These are phyloP conservation scores for Sylvia atricapilla DNA, from an alignment of 2,113 vertebrate genomes.

Conservation along the genomic window DNA sequence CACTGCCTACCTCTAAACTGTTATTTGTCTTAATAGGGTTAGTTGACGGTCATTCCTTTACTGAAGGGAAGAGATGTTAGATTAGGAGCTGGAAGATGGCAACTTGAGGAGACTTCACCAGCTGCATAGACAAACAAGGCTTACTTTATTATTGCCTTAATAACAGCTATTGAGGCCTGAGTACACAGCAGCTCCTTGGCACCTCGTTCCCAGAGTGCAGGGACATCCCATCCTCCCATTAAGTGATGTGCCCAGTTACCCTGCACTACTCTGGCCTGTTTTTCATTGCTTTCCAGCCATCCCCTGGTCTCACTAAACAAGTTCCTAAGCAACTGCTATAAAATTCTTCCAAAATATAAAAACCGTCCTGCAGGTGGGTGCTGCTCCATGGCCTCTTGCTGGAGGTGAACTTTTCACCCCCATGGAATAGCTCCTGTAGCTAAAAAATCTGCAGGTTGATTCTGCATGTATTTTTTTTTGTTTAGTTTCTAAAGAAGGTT, in stretches of 20 bases:
- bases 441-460: not conserved
- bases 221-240: slow-evolving; percentile 70
- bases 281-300: slow-evolving; percentile 40
- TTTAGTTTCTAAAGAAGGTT: not conserved
- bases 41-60: not conserved
- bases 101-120: slow-evolving; percentile 69
- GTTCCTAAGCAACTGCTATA: not conserved
- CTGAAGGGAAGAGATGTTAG: slow-evolving; percentile 54
- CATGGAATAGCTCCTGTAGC: not conserved
- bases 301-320: not conserved
- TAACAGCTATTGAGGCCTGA: slow-evolving; percentile 75
- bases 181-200: slow-evolving; percentile 75
- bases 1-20: not conserved
- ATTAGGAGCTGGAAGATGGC: slow-evolving; percentile 63
- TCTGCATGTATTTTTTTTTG: not conserved
- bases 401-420: not conserved
- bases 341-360: not conserved
- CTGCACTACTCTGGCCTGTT: slow-evolving; percentile 47
- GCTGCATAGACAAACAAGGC: slow-evolving; percentile 79
- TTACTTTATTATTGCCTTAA: slow-evolving; percentile 80
- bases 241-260: slow-evolving; percentile 64
- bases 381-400: not conserved
- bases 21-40: slow-evolving; percentile 34
- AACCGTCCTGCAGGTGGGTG: not conserved
- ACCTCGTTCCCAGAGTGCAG: not conserved